Conservation (phyloP, 2,113 vertebrate genomes). For the Pycnonotus jocosus region DNA sequence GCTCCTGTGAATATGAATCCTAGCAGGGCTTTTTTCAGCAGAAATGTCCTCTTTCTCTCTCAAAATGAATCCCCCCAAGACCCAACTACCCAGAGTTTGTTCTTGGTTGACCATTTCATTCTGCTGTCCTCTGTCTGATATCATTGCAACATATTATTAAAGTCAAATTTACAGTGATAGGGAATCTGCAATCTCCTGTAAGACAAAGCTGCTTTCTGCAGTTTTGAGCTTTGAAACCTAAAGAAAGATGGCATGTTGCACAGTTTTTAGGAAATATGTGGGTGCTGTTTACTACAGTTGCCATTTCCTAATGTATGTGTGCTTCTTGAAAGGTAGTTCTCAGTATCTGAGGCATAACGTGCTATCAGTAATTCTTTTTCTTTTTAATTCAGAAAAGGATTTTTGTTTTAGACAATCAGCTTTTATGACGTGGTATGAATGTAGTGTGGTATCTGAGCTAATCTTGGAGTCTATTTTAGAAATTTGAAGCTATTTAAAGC, state of each 20-base stretch:
- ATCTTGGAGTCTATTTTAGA: neutral
- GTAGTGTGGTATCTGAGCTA: neutral
- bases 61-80: neutral
- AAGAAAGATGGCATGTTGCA: neutral
- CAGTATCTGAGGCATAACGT: neutral
- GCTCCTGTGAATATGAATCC: neutral
- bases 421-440: neutral
- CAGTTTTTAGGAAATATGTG: neutral
- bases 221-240: neutral
- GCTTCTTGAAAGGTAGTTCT: neutral
- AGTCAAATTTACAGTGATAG: neutral
- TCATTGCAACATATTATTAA: accelerated
- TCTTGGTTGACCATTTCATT: neutral
- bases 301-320: neutral
- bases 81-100: neutral
- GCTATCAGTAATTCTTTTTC: neutral
- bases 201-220: neutral
- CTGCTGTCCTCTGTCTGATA: neutral
- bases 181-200: neutral
- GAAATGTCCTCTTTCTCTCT: neutral
- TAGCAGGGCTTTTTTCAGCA: neutral
- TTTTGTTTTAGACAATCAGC: neutral
- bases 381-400: neutral
- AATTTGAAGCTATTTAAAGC: neutral
- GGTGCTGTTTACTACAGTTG: neutral